phyloP scores from a whole-genome alignment of 30 jellyfish, hydroid and myxozoan genomes.

The Haliclystus octoradiatus region DNA sequence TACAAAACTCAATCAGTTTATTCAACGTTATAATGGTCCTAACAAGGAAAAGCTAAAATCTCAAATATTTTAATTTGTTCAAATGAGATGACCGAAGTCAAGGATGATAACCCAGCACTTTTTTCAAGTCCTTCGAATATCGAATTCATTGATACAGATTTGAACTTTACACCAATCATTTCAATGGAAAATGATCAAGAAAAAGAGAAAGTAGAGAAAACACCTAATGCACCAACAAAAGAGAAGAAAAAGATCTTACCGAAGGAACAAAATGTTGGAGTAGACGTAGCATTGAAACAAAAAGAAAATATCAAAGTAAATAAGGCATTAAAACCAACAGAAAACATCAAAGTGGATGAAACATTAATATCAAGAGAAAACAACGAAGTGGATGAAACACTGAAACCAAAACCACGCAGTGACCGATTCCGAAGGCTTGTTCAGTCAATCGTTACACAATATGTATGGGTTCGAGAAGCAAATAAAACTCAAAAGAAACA shows the following conservation, averaged over 20 bases:
- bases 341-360: background rate
- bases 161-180: too few relatives aligned
- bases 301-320: background rate
- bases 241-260: background rate
- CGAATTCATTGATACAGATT: background rate
- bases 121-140: background rate
- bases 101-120: too few relatives aligned
- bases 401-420: background rate
- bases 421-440: constrained; percentile 5
- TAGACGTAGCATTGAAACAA: background rate
- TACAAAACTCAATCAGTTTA: too few relatives aligned
- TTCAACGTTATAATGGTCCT: too few relatives aligned
- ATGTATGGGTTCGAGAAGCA: constrained; percentile 10
- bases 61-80: too few relatives aligned
- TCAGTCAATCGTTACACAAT: constrained; percentile 5
- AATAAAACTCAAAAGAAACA: background rate
- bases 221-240: background rate
- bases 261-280: background rate
- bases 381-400: background rate
- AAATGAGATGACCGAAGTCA: too few relatives aligned
- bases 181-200: too few relatives aligned
- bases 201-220: background rate
- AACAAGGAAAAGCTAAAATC: too few relatives aligned
- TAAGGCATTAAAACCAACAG: background rate
- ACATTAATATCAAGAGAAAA: background rate